A percentile compares a stretch with the other conserved stretches of the same genome.
Conservation (phyloP, 2,113 vertebrate species). For the Pluvianellus socialis region DNA sequence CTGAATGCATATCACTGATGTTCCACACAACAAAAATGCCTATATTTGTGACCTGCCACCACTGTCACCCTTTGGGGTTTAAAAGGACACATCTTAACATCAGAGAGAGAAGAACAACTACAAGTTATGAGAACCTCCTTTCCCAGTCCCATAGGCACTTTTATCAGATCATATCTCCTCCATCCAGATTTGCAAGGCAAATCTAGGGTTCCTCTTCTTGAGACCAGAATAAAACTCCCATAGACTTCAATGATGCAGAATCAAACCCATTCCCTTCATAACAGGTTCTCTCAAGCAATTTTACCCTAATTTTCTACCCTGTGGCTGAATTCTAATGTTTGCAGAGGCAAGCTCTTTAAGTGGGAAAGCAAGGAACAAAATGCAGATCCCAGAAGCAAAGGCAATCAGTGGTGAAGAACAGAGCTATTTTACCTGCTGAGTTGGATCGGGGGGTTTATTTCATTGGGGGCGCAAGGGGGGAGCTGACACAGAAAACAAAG, state of each 20-base stretch:
- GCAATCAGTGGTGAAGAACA: neutral
- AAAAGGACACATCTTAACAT: neutral
- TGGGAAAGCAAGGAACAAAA: neutral
- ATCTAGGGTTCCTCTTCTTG: slow-evolving; percentile 7
- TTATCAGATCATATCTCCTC: neutral
- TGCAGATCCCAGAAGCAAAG: neutral
- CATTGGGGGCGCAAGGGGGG: fast-evolving
- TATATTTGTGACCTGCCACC: neutral
- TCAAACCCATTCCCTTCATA: slow-evolving; percentile 5
- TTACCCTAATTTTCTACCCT: slow-evolving; percentile 48
- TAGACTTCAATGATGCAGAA: slow-evolving; percentile 38
- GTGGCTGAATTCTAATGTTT: slow-evolving; percentile 43
- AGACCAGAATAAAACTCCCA: slow-evolving; percentile 44
- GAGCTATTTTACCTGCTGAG: neutral
- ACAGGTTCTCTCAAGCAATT: slow-evolving; percentile 62
- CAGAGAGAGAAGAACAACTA: neutral
- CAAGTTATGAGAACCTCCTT: neutral
- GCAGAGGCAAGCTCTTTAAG: slow-evolving; percentile 10
- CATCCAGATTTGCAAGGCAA: slow-evolving; percentile 56
- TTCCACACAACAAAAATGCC: neutral
- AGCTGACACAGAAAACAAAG: neutral
- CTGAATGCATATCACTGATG: neutral
- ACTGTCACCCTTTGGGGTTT: neutral
- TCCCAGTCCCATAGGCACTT: neutral
- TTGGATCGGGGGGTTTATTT: neutral